Evolutionary conservation across 1,140 invertebrate genomes (phyloP), one percentile per base, ranked within the genome.

Genomic region (Rhopalosiphum maidis): DNA sequence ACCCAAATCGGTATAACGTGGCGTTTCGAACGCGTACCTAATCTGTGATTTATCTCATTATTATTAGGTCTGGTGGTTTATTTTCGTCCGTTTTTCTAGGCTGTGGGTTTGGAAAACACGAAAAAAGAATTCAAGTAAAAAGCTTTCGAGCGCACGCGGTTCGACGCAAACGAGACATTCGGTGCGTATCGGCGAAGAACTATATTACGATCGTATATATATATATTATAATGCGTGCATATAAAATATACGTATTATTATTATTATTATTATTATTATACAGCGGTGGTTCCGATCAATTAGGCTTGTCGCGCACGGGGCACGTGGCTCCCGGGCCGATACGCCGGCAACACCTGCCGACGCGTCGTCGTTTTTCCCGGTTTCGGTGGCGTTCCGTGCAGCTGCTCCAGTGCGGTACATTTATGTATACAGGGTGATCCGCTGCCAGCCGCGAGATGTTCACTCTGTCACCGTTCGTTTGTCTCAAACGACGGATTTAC

Each of bases 241-340:
- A 51, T 9, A 51, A 18, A 51, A 51, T 51, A 22, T 48, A 88
- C 48, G 7, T 25, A 35, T 43, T 48, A 48, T 30, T 37, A 87
- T n/a, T 46, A 46, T 46, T 46, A 46, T 43, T 48, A n/a, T 30
- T 35, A 86, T 30, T 43, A 86, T 30, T 46, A 30, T 37, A 88
- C 43, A 46, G 23, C 15, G 46, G 46, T 21, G 89, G 90, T 91
- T 91, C 90, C 90, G 90, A 91, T 91, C 90, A 91, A 91, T 91
- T 91, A 91, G 90, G 90, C 90, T 82, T 91, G 90, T 91, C 90
- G 90, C 55, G 90, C 18, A 77, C 68, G 43, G 18, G 90, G 90
- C 90, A 91, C 90, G 90, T 91, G 90, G 90, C 90, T 91, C 43
- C 43, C 11, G 90, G 90, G 68, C 89, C 55, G 77, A 35, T 82